Percentiles rank a stretch among this genome's conserved stretches.
Conservation (phyloP, 1,140 invertebrate genomes). For the Cotesia glomerata region DNA sequence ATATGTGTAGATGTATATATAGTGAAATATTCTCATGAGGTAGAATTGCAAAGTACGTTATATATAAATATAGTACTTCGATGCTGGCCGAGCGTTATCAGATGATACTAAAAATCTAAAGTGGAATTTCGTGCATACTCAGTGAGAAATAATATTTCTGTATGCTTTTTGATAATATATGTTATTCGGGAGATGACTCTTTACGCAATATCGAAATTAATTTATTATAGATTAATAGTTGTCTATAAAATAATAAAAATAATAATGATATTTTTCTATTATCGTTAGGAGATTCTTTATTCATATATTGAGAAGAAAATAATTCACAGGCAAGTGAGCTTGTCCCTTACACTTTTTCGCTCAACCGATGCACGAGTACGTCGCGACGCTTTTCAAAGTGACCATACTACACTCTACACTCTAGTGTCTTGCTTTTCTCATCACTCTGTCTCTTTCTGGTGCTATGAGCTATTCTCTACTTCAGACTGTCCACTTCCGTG, state of each 20-base stretch:
- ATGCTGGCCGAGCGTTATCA: constrained; percentile 24
- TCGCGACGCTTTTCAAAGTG: constrained; percentile 28
- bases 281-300: no score
- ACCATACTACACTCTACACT: not conserved
- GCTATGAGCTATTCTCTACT: constrained; percentile 13
- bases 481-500: constrained; percentile 31
- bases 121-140: constrained; percentile 4
- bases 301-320: no score
- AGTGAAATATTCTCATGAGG: constrained; percentile 1
- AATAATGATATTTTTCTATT: no score
- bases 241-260: no score
- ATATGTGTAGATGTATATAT: constrained; percentile 11
- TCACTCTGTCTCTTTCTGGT: not conserved
- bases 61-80: constrained; percentile 35
- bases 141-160: constrained; percentile 36
- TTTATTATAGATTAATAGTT: not conserved
- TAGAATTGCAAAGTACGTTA: not conserved
- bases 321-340: not conserved
- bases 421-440: not conserved
- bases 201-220: not conserved
- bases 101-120: constrained; percentile 14
- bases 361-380: not conserved
- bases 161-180: constrained; percentile 1
- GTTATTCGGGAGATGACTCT: not conserved
- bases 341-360: not conserved